Conservation (phyloP, 2,113 vertebrate genomes). For the Seriola dumerili region DNA sequence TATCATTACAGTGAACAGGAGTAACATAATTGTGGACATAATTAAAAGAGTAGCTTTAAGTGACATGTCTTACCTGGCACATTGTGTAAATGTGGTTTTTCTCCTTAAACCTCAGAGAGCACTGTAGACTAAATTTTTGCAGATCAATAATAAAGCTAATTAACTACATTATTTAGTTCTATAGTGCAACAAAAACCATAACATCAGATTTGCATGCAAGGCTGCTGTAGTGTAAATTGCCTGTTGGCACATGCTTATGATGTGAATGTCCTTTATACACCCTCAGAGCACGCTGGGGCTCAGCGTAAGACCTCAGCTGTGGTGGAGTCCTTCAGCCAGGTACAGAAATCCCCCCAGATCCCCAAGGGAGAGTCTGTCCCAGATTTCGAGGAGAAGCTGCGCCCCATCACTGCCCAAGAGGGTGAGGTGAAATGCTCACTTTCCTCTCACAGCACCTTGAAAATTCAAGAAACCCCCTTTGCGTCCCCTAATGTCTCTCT, state of each 20-base stretch:
- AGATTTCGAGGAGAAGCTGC: constrained; percentile 82
- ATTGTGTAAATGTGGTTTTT: neutral
- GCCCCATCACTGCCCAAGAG: constrained; percentile 56
- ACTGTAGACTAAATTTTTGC: neutral
- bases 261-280: constrained; percentile 27
- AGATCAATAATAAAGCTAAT: neutral
- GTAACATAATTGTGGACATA: neutral
- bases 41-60: neutral
- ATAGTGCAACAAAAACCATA: neutral
- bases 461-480: constrained; percentile 33
- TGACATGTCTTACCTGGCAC: neutral
- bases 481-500: constrained; percentile 12
- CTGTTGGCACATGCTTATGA: neutral
- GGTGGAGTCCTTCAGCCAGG: constrained; percentile 77
- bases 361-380: constrained; percentile 78
- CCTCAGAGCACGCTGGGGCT: constrained; percentile 56
- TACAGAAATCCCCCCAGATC: constrained; percentile 69
- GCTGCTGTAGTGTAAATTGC: neutral
- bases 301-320: constrained; percentile 72
- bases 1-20: neutral
- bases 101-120: neutral
- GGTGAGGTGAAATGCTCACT: constrained; percentile 59
- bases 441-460: constrained; percentile 24
- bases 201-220: constrained; percentile 2
- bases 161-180: neutral